Evolutionary conservation across 2,113 vertebrate genomes (phyloP), one percentile per base, ranked within the genome.

Genomic region (Egretta garzetta): DNA sequence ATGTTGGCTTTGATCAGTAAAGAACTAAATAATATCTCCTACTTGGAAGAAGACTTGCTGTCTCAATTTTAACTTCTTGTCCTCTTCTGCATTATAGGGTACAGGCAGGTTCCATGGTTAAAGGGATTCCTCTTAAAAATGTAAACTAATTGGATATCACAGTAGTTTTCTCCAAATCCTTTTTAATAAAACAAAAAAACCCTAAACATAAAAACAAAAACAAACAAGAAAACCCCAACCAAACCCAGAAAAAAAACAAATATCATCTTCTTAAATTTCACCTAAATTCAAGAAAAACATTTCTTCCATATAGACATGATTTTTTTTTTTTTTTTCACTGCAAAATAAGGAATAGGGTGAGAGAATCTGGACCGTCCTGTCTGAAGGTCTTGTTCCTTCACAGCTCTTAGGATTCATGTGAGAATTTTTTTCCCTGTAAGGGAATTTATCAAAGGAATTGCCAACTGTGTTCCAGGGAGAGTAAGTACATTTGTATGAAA

Each of bases 241-340:
- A 80, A 76, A 49, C 8, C 21, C 28, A 37, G 41, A 13, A 68
- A 58, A 60, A 50, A 2, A 0, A 0, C 14, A 90, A 96, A 91
- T 37, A 75, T 89, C 14, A 93, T 92, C 70, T 92, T 96, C 76
- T 86, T 91, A 96, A 96, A 50, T 22, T 67, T 95, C 75, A 80
- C 53, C 55, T 88, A 82, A 77, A 74, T 50, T 95, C 93, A 93
- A 86, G 81, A 84, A 95, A 93, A 93, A 80, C 2, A 43, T 39
- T 55, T 71, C 3, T 86, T 89, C 33, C 24, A 45, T 89, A 59
- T 28, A 58, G 71, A 73, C 3, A 95, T 50, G 32, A 53, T 88
- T 47, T 19, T 37, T 21, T n/a, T 23, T 30, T 33, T 33, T 41
- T 68, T 80, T 75, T 76, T 59, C 37, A 75, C 41, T 77, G 33